Evolutionary conservation across 1,140 invertebrate species (phyloP).

Genomic region (Hyles vespertilio): DNA sequence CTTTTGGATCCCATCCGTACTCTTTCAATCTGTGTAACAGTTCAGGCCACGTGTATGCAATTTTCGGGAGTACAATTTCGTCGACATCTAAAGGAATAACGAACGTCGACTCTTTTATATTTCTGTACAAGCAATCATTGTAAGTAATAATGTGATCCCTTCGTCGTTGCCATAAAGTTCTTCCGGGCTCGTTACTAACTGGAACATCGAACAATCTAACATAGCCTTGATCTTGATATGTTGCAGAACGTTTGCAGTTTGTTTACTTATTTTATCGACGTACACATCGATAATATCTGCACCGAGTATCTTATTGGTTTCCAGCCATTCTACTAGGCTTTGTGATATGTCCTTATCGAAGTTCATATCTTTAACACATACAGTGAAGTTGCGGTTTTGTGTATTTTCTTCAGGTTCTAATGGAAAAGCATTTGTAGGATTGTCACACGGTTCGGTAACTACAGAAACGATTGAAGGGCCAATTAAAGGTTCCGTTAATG

Average conservation of each 20-base stretch:
- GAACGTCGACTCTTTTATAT: constrained; percentile 78
- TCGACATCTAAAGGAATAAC: constrained; percentile 84
- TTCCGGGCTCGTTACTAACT: constrained; percentile 61
- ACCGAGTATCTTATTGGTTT: constrained; percentile 80
- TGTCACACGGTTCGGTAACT: constrained; percentile 61
- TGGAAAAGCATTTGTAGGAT: constrained; percentile 54
- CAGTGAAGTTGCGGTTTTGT: constrained; percentile 74
- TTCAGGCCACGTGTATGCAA: constrained; percentile 75
- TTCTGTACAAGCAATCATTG: constrained; percentile 84
- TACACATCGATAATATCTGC: constrained; percentile 81
- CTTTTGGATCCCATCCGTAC: constrained; percentile 61
- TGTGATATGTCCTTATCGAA: constrained; percentile 79
- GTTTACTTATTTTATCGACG: constrained; percentile 76
- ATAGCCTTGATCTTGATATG: constrained; percentile 76
- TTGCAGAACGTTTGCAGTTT: constrained; percentile 74
- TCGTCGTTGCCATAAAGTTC: constrained; percentile 82
- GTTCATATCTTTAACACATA: constrained; percentile 84
- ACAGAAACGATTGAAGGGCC: constrained; percentile 53
- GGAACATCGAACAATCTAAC: constrained; percentile 76
- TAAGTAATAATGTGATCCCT: constrained; percentile 84
- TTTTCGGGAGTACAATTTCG: constrained; percentile 81
- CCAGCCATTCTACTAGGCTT: constrained; percentile 82
- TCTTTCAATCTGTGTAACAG: constrained; percentile 60
- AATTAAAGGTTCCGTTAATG: constrained; percentile 47
- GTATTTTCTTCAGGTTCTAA: constrained; percentile 36